Conservation (phyloP, 2,888 invertebrate species). For the Heliconius charithonia region DNA sequence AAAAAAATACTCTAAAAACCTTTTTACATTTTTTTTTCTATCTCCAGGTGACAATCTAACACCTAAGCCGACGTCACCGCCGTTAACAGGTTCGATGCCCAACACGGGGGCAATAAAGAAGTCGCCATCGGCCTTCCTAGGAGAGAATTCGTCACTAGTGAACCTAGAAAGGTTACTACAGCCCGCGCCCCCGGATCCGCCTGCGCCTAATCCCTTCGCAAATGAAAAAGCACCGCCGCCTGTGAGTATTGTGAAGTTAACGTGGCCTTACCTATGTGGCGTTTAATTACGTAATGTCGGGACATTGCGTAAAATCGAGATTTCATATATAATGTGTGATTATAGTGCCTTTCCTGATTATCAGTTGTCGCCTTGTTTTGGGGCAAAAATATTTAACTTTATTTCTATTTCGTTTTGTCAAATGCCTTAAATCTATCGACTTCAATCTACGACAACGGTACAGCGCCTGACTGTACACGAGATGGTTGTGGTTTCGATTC, state of each 20-base stretch:
- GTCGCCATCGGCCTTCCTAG: conserved; percentile 97
- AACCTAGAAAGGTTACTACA: conserved; percentile 98
- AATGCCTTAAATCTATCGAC: no score
- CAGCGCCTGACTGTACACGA: no score
- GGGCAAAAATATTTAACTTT: no score
- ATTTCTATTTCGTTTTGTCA: no score
- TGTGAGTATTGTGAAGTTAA: conserved; percentile 48
- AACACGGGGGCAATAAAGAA: conserved; percentile 87
- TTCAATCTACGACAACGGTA: no score
- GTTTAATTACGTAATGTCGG: not conserved
- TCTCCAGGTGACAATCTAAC: conserved; percentile 73
- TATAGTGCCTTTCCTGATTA: no score
- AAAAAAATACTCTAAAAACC: no score
- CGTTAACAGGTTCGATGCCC: conserved; percentile 54
- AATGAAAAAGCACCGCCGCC: conserved; percentile 63
- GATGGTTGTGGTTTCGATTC: not conserved
- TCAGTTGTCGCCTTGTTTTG: no score
- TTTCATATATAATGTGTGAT: no score
- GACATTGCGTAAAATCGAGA: no score
- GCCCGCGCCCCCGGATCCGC: conserved; percentile 70
- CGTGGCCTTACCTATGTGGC: not conserved
- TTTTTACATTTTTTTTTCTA: not conserved
- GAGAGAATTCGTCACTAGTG: conserved; percentile 97
- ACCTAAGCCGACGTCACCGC: conserved; percentile 62
- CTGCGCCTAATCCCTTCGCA: conserved; percentile 78